Evolutionary conservation across 2,113 vertebrate genomes (phyloP), one percentile per base, ranked within the genome.

Genomic region (Cyanocitta stelleri): DNA sequence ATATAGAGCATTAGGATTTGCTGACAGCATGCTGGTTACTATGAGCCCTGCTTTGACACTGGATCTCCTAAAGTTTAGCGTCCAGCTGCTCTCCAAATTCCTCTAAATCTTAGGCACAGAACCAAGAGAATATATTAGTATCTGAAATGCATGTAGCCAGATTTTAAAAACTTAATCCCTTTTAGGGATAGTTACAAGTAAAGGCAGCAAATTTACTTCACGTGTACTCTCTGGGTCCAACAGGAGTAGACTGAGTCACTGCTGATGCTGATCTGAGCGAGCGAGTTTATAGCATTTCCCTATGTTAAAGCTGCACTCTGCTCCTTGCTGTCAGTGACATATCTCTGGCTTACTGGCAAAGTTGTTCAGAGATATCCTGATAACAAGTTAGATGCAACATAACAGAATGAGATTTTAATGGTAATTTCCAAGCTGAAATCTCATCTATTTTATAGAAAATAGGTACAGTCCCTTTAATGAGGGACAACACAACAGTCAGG

Each of bases 51-150:
- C 72, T 93, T 86, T 75, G 79, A 94, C 0, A 3, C 43, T 93
- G 49, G 9, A 72, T 61, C 56, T 87, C 78, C 83, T 80, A 62
- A 84, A 94, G 51, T 89, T 83, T 44, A 95, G 67, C 0, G 0
- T 67, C 61, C 84, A 92, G 75, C 81, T 95, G 75, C 46, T 95
- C 74, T 94, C 54, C 68, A 79, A 96, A 92, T 85, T 90, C 77
- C 72, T 86, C 68, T 82, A 66, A 89, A 83, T 69, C 87, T 94
- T 32, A 68, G 95, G 88, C 86, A 93, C 29, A 76, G 77, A 69
- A 74, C 77, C 85, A 94, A 77, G 76, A 77, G 22, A 85, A 73
- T 13, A 30, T 52, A 95, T 78, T 94, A 91, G 46, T 68, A 88
- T 86, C 79, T 56, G 68, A 85, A 93, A 95, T 7, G 16, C 46